A percentile compares a stretch with the other conserved stretches of the same genome.
phyloP scores from a whole-genome alignment of 1,140 invertebrate species.

The Leptopilina clavipes region DNA sequence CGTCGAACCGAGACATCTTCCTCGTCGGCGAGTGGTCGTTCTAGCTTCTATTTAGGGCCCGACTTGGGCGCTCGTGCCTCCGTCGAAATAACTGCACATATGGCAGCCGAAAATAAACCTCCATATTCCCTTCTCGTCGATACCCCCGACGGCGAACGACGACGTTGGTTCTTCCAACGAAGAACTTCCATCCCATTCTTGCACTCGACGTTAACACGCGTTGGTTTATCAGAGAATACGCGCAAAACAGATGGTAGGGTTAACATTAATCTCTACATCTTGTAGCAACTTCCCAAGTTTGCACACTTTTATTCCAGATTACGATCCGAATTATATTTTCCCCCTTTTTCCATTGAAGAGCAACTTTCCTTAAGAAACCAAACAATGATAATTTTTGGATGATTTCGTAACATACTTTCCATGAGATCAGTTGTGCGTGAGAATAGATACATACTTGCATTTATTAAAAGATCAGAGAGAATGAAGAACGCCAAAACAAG shows the following conservation, averaged over 20 bases:
- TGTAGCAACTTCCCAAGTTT: not conserved
- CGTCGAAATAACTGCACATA: constrained; percentile 74
- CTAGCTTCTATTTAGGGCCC: constrained; percentile 53
- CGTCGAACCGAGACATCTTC: constrained; percentile 43
- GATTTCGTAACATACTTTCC: too few species aligned
- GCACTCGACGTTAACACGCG: constrained; percentile 45
- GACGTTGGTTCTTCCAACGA: constrained; percentile 8
- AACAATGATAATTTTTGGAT: too few species aligned
- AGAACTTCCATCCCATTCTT: constrained; percentile 48
- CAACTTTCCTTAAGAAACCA: too few species aligned
- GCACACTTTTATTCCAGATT: not conserved
- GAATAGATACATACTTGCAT: too few species aligned
- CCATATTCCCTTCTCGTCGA: constrained; percentile 70
- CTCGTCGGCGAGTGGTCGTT: constrained; percentile 34
- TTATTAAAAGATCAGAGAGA: too few species aligned
- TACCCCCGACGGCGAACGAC: constrained; percentile 34
- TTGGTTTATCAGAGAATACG: constrained; percentile 34
- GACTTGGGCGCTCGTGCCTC: constrained; percentile 50
- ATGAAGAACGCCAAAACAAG: not conserved
- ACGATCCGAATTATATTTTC: not conserved
- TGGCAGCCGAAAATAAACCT: constrained; percentile 73
- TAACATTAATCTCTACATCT: constrained; percentile 16
- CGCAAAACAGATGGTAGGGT: constrained; percentile 12
- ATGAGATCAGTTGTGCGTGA: too few species aligned
- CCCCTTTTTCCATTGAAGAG: too few species aligned